Percentiles rank a stretch among this genome's conserved stretches.
Conservation (phyloP, 2,888 invertebrate genomes). For the Lasius platythorax region DNA sequence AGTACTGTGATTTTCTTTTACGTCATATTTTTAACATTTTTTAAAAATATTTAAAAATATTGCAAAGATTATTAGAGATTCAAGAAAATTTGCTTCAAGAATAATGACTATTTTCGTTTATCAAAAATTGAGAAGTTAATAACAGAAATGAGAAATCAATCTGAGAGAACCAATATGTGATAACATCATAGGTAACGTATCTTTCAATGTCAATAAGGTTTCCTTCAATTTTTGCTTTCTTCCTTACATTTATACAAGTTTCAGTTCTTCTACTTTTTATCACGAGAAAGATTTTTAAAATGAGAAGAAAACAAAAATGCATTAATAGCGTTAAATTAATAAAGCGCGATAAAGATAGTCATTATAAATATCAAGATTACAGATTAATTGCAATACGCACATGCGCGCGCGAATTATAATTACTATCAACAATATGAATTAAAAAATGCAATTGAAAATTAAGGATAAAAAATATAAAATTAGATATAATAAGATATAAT, state of each 20-base stretch:
- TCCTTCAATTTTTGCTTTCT: not conserved
- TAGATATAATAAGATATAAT: not conserved
- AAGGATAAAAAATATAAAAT: not conserved
- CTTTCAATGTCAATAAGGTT: constrained; percentile 17
- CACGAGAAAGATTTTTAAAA: not conserved
- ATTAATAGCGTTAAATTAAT: not conserved
- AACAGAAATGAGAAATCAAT: constrained; percentile 20
- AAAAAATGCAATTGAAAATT: not conserved
- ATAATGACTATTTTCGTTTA: not conserved
- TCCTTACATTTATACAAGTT: not conserved
- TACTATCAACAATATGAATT: not conserved
- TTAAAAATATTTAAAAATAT: not conserved
- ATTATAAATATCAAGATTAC: not conserved
- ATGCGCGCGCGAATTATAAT: not conserved
- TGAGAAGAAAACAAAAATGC: not conserved
- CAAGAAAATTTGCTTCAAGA: not conserved
- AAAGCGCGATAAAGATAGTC: not conserved
- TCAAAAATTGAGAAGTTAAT: not conserved
- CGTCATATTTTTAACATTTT: not conserved
- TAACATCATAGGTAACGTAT: constrained; percentile 1
- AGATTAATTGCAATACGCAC: not conserved
- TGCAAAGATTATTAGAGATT: not conserved
- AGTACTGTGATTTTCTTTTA: no score
- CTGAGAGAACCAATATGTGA: not conserved
- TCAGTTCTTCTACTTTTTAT: not conserved